Evolutionary conservation across 2,113 vertebrate species (phyloP).

Genomic region (Baryphthengus martii): DNA sequence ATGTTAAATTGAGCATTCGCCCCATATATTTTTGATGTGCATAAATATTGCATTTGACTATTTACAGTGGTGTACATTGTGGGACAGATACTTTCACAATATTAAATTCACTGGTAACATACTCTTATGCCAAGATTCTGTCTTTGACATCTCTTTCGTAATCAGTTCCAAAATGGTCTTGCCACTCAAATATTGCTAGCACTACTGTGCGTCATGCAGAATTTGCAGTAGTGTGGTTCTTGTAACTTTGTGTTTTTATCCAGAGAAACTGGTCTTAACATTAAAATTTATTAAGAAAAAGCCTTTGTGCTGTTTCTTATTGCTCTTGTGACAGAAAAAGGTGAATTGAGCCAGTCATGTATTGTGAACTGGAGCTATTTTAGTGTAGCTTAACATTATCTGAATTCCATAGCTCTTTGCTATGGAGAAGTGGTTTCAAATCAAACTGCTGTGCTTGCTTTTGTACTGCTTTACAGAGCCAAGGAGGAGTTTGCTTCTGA

Average conservation of each 20-base stretch:
- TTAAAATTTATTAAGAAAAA: conserved; percentile 71
- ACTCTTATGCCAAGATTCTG: conserved; percentile 3
- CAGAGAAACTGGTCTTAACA: conserved; percentile 54
- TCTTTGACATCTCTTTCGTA: not conserved
- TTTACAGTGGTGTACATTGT: conserved; percentile 40
- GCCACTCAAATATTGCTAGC: conserved; percentile 7
- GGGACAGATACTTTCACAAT: conserved; percentile 44
- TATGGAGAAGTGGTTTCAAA: conserved; percentile 42
- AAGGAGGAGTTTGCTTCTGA: not conserved
- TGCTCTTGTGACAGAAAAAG: not conserved
- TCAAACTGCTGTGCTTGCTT: not conserved
- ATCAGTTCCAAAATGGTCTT: conserved; percentile 25
- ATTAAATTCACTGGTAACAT: conserved; percentile 16
- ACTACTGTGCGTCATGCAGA: conserved; percentile 37
- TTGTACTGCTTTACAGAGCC: not conserved
- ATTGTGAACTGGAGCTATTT: not conserved
- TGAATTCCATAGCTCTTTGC: not conserved
- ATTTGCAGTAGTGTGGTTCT: conserved; percentile 26
- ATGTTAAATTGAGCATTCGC: not conserved
- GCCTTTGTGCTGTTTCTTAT: conserved; percentile 41
- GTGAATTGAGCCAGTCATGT: not conserved
- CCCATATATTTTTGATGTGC: conserved; percentile 46
- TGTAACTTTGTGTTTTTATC: conserved; percentile 61
- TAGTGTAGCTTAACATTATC: not conserved
- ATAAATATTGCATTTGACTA: conserved; percentile 27